Base-by-base conservation (phyloP, 2,113 vertebrate genomes). In the Forbesichthys papilliferus region DNA sequence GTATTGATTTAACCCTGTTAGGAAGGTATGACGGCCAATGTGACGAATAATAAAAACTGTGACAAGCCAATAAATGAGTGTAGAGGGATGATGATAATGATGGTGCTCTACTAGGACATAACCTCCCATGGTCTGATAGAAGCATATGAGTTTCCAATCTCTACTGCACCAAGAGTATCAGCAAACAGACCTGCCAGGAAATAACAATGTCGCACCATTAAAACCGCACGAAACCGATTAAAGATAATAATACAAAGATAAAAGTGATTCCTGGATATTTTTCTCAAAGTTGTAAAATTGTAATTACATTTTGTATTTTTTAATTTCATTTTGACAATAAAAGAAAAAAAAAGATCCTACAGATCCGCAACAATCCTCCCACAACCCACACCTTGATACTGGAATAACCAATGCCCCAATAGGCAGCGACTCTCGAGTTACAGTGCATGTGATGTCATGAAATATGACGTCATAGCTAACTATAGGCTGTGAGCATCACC, bases 31-130 rank as follows among this genome's bases (percentile, higher is more conserved):
- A 48, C 27, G 27, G 60, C 60, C 9, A 11, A 11, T 79, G 70
- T 68, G 71, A 3, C 60, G 80, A 60, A 84, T 83, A 72, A 57
- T 4, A 20, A 9, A 55, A 80, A 75, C 61, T 79, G 74, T 84
- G 68, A 4, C 13, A 11, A 82, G 74, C 61, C 60, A 61, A 61
- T 79, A 77, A 84, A 83, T 79, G 60, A 42, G 36, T 51, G 66
- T 14, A 46, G 42, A 11, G 48, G 47, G 18, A 27, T 27, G 8
- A 64, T 12, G 48, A 33, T 13, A 69, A 69, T 27, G 27, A 86
- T 77, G 85, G 56, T 64, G 73, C 61, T 55, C 46, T 66, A 84
- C 33, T 85, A 73, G 84, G 63, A 79, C 73, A 69, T 82, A 81
- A 84, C 47, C 71, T 57, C 0, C 57, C 52, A 1, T 66, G 79